Evolutionary conservation across 2,797 vertebrate species (phyloP), one percentile per base, ranked within the genome.

Genomic region (Podarcis lilfordi): DNA sequence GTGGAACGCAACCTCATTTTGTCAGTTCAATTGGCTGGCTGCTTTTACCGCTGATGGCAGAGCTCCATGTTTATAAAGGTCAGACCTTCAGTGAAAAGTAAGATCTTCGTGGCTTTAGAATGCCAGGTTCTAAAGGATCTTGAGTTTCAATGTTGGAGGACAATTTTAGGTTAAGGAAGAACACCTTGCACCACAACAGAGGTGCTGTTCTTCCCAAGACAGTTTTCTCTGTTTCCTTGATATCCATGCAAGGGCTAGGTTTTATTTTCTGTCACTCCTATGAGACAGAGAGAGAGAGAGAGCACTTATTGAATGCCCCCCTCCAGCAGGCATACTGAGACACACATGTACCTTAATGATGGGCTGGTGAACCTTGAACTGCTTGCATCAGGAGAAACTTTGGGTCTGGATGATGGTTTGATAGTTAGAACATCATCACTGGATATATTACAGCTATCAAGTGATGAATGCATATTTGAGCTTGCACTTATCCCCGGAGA

Each of bases 31-130:
- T 21, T 40, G 77, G 5, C 72, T 3, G 11, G 25, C 25, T 89
- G 3, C 0, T 1, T 88, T 89, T 89, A 66, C 68, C 80, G 78
- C 71, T 72, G 23, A 0, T 91, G 76, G n/a, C 85, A 19, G 78
- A 89, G 90, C 84, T 89, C 68, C 68, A 74, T 4, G 10, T 45
- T 88, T 88, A n/a, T 45, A 88, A 88, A 87, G 2, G 69, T 89
- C 68, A 90, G 64, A 78, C 2, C 4, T 68, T 8, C 85, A 32
- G 61, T 71, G 69, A 66, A 90, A 91, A 82, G 81, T 40, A 86
- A 89, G 55, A 86, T 77, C 55, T 37, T 80, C 8, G 1, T 92
- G 72, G 55, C 35, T 84, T 55, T 84, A 66, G 82, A 90, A 82
- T 94, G 86, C 50, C 7, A 8, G 40, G 2, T 80, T 85, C 32